These are phyloP conservation scores for Mareca penelope DNA, from an alignment of 2,797 vertebrate species.

Conservation along the genomic window DNA sequence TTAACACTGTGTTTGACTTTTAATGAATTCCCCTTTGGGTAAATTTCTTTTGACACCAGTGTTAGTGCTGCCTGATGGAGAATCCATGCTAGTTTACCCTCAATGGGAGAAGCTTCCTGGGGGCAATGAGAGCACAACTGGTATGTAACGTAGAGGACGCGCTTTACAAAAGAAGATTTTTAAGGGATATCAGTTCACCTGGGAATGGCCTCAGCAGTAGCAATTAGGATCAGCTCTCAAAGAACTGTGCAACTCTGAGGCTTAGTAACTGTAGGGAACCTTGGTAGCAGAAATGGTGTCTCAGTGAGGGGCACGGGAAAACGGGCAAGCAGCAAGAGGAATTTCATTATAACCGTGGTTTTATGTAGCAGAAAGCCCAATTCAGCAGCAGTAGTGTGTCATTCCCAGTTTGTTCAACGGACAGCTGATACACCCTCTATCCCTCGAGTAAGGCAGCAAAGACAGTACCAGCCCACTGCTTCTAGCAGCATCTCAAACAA, in stretches of 20 bases:
- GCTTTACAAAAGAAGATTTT: background rate
- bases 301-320: background rate
- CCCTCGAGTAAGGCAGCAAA: background rate
- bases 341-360: background rate
- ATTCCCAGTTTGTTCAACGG: background rate
- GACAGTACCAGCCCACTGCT: background rate
- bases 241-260: background rate
- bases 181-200: background rate
- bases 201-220: background rate
- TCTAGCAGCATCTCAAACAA: background rate
- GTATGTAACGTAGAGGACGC: background rate
- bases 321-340: background rate
- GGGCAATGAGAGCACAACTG: background rate
- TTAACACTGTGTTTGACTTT: background rate
- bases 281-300: background rate
- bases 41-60: conserved; percentile 8
- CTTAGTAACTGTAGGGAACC: background rate
- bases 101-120: background rate
- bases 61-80: conserved; percentile 10
- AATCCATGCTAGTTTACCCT: background rate
- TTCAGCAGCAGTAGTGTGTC: background rate
- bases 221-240: background rate
- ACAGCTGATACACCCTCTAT: background rate
- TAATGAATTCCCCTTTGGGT: background rate
- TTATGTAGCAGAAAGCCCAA: background rate